Conservation (phyloP, 2,888 invertebrate species). For the Exephanes ischioxanthus region DNA sequence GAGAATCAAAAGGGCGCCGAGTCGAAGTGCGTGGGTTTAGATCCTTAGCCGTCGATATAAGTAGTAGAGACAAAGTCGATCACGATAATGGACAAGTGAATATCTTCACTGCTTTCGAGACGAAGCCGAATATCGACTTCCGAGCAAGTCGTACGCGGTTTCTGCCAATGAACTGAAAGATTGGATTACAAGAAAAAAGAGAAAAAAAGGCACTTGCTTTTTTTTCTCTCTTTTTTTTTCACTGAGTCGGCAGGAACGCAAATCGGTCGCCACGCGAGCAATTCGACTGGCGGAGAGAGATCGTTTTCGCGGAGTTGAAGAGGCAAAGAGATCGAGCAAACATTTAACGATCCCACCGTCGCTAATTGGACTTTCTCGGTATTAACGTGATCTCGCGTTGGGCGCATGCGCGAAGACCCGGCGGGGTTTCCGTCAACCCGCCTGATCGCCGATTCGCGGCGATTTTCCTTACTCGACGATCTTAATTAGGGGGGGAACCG, state of each 20-base stretch:
- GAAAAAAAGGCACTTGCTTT: neutral
- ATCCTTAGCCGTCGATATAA: no score
- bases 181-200: no score
- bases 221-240: neutral
- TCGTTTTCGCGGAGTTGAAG: conserved; percentile 21
- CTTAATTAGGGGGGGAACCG: conserved; percentile 65
- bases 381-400: conserved; percentile 64
- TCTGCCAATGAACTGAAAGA: neutral
- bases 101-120: neutral
- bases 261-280: conserved; percentile 52
- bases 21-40: neutral
- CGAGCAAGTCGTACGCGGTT: neutral
- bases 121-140: neutral
- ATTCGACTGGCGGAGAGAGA: conserved; percentile 25
- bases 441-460: conserved; percentile 46
- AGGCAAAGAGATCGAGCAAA: conserved; percentile 59
- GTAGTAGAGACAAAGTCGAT: no score
- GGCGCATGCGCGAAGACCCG: conserved; percentile 27
- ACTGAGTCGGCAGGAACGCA: conserved; percentile 38
- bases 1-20: neutral
- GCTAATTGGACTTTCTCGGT: conserved; percentile 69
- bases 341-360: conserved; percentile 66
- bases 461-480: conserved; percentile 62
- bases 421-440: conserved; percentile 20
- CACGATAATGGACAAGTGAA: neutral